Percentiles rank a stretch among this genome's conserved stretches.
Conservation (phyloP, 2,113 vertebrate genomes). For the Gavia stellata region DNA sequence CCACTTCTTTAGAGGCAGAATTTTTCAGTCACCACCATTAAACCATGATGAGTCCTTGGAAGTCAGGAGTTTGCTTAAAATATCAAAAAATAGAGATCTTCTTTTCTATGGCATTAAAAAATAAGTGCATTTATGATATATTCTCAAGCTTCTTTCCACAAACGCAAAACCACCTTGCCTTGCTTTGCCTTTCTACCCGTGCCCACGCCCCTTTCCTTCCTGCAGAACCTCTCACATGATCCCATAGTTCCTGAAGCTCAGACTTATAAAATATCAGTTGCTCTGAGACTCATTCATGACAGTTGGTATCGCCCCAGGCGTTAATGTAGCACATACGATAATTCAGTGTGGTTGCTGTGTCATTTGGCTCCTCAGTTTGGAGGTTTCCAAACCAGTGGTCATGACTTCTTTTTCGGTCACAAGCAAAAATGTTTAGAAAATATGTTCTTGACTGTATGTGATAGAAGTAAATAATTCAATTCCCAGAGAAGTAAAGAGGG, state of each 20-base stretch:
- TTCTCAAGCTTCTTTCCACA: not conserved
- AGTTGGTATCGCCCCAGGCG: not conserved
- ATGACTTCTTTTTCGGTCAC: not conserved
- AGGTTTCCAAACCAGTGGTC: not conserved
- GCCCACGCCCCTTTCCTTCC: rapidly evolving
- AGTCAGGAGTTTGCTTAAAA: not conserved
- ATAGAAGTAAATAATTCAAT: not conserved
- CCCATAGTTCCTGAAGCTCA: not conserved
- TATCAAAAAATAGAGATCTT: not conserved
- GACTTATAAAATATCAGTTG: not conserved
- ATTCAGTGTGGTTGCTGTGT: not conserved
- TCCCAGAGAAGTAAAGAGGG: not conserved
- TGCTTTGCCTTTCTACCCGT: not conserved
- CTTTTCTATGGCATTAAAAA: not conserved
- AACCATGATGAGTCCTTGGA: not conserved
- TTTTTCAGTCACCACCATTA: not conserved
- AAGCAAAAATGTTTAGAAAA: not conserved
- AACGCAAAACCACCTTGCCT: not conserved
- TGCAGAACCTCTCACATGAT: not conserved
- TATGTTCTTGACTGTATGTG: not conserved
- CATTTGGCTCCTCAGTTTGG: not conserved
- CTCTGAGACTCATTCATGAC: not conserved
- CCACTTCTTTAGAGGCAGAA: not conserved
- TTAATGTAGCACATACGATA: not conserved
- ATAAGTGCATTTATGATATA: not conserved